phyloP scores from a whole-genome alignment of 2,113 vertebrate species.

The Gadus chalcogrammus region DNA sequence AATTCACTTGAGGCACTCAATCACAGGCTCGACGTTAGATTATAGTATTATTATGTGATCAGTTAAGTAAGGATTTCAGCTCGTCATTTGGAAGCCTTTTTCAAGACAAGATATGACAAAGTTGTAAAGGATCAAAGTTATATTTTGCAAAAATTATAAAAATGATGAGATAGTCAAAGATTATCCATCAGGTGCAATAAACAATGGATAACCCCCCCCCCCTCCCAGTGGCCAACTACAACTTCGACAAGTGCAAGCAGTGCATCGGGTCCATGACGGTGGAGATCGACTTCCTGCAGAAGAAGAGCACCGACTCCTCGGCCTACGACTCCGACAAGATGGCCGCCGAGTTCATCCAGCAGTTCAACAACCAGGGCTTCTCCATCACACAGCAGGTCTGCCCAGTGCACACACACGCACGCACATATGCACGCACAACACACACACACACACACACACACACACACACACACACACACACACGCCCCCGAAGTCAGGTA shows the following conservation, averaged over 20 bases:
- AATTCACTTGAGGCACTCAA: no score
- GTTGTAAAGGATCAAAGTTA: no score
- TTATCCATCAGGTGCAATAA: no score
- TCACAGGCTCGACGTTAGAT: no score
- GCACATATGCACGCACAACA: background rate
- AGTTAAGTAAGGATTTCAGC: no score
- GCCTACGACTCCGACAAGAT: conserved; percentile 96
- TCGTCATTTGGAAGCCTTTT: no score
- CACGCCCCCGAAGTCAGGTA: no score
- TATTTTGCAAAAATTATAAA: no score
- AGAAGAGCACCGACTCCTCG: conserved; percentile 92
- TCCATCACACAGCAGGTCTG: conserved; percentile 90
- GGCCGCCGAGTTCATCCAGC: conserved; percentile 95
- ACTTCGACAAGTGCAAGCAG: conserved; percentile 95
- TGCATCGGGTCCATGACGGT: conserved; percentile 95
- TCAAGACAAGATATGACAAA: no score
- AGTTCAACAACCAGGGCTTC: conserved; percentile 96
- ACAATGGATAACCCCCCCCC: background rate
- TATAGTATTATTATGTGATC: no score
- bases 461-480: background rate
- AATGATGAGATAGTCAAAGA: no score
- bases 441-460: background rate
- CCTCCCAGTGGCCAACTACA: conserved; percentile 81
- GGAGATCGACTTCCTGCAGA: conserved; percentile 97
- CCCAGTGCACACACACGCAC: background rate